These are phyloP conservation scores for Drosophila testacea DNA, from an alignment of 2,888 invertebrate species.

Conservation along the genomic window DNA sequence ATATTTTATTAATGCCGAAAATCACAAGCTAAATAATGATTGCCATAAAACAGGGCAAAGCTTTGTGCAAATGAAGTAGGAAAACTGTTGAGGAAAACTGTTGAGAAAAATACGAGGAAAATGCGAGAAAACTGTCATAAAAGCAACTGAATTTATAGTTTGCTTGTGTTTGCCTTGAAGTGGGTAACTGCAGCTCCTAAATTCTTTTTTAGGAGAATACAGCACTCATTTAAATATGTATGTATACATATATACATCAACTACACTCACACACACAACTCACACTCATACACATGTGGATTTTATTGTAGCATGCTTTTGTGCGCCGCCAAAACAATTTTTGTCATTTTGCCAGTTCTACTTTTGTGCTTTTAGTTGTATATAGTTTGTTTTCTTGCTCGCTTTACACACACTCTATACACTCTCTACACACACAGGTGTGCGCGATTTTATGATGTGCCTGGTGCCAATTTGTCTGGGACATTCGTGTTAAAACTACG, in stretches of 20 bases:
- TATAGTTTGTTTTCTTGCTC: conserved; percentile 11
- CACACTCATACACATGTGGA: conserved; percentile 8
- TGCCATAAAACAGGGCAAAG: conserved; percentile 22
- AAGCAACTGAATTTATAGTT: conserved; percentile 24
- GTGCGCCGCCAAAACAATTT: conserved; percentile 36
- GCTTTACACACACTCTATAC: conserved; percentile 5
- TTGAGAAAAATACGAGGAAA: conserved; percentile 11
- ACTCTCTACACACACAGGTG: conserved; percentile 27
- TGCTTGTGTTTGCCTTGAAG: conserved; percentile 4
- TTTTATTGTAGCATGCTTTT: conserved; percentile 51
- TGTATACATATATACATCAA: too few relatives aligned
- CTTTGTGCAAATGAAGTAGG: not conserved
- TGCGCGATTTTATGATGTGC: conserved; percentile 28
- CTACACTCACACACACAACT: conserved; percentile 1
- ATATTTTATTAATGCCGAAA: conserved; percentile 69
- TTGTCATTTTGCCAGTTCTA: conserved; percentile 62
- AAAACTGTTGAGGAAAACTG: conserved; percentile 4
- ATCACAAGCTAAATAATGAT: conserved; percentile 56
- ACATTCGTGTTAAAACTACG: conserved; percentile 49
- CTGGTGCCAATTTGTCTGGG: conserved; percentile 73
- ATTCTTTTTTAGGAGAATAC: conserved; percentile 20
- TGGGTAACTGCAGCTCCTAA: conserved; percentile 39
- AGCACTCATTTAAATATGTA: too few relatives aligned
- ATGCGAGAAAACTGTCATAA: conserved; percentile 12
- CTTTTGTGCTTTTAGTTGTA: conserved; percentile 12